Evolutionary conservation across 1,140 invertebrate genomes (phyloP).

Genomic region (Sarcophaga bullata): DNA sequence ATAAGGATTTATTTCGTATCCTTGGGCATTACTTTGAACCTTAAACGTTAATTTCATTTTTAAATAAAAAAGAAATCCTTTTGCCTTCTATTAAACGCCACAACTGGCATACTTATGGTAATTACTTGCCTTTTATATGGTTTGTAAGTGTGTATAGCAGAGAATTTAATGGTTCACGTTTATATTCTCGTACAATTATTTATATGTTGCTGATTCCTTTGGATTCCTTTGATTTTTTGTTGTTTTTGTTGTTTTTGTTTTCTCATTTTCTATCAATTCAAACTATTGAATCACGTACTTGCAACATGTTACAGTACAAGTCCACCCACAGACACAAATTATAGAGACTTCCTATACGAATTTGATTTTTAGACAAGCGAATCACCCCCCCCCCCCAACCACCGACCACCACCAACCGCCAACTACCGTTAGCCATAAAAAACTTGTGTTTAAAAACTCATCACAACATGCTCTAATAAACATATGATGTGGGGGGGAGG

Average conservation of each 20-base stretch:
- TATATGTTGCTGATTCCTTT: constrained; percentile 10
- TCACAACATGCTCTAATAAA: not conserved
- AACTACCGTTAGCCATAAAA: not conserved
- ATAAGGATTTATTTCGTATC: too few relatives aligned
- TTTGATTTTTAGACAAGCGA: constrained; percentile 57
- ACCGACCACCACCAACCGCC: too few relatives aligned
- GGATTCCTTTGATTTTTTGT: constrained; percentile 2
- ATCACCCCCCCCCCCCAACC: not conserved
- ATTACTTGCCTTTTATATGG: not conserved
- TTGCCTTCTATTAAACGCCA: too few relatives aligned
- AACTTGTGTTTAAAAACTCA: not conserved
- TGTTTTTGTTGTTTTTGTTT: too few relatives aligned
- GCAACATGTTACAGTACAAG: constrained; percentile 64
- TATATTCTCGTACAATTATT: not conserved
- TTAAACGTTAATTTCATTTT: too few relatives aligned
- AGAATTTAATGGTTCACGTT: constrained; percentile 20
- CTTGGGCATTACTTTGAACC: too few relatives aligned
- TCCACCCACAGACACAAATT: constrained; percentile 53
- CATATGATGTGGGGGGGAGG: not conserved
- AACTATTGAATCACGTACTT: constrained; percentile 64
- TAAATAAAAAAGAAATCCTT: too few relatives aligned
- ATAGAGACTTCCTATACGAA: constrained; percentile 64
- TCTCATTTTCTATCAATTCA: not conserved
- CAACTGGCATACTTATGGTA: too few relatives aligned
- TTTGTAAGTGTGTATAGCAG: not conserved